A percentile compares a stretch with the other conserved stretches of the same genome.
phyloP scores from a whole-genome alignment of 2,888 invertebrate species.

The Dynastes grantii region DNA sequence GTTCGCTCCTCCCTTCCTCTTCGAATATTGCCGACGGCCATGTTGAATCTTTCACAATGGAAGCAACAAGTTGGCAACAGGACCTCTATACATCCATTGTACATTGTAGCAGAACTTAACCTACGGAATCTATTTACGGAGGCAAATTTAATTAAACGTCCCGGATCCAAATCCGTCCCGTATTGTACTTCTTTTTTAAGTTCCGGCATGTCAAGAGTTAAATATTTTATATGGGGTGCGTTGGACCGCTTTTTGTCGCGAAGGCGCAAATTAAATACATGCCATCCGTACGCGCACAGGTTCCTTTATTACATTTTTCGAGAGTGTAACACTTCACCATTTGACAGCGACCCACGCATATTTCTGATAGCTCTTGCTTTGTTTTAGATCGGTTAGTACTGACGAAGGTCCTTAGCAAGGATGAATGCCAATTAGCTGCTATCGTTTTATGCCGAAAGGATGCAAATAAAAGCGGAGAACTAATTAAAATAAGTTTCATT shows the following conservation, averaged over 20 bases:
- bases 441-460: too few relatives aligned
- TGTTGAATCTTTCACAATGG: slow-evolving; percentile 55
- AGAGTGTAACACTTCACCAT: slow-evolving; percentile 15
- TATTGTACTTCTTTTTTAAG: slow-evolving; percentile 24
- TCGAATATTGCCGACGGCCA: slow-evolving; percentile 58
- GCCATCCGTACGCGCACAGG: not conserved
- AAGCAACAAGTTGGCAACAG: slow-evolving; percentile 60
- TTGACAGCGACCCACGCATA: slow-evolving; percentile 15
- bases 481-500: too few relatives aligned
- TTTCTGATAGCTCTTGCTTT: not conserved
- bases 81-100: slow-evolving; percentile 48
- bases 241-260: slow-evolving; percentile 27
- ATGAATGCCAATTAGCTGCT: too few relatives aligned
- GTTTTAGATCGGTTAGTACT: slow-evolving; percentile 11
- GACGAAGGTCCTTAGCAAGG: not conserved
- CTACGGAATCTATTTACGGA: slow-evolving; percentile 52
- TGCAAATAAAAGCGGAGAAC: too few relatives aligned
- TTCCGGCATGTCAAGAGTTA: slow-evolving; percentile 36
- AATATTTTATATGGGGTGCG: slow-evolving; percentile 39
- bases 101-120: slow-evolving; percentile 53
- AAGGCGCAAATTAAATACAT: slow-evolving; percentile 30
- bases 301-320: slow-evolving; percentile 35
- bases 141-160: slow-evolving; percentile 50
- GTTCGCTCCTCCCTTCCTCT: slow-evolving; percentile 42
- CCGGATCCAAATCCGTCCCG: slow-evolving; percentile 40